Conservation (phyloP, 2,113 vertebrate genomes). For the Sylvicapra grimmia region DNA sequence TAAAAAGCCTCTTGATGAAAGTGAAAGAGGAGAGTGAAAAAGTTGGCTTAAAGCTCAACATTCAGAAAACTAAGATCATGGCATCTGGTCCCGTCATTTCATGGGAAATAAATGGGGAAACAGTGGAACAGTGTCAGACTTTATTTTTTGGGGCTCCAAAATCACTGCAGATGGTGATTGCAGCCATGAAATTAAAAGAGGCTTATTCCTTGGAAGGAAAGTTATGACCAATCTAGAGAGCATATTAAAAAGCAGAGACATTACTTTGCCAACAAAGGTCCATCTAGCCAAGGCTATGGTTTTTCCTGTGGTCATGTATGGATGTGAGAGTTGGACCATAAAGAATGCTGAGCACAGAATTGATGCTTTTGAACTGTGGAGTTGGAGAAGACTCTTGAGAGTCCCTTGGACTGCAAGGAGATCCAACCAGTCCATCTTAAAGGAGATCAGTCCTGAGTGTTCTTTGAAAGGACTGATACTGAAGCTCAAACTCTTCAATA, state of each 20-base stretch:
- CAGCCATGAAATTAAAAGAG: background rate
- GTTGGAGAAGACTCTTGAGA: background rate
- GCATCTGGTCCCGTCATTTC: background rate
- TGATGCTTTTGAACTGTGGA: background rate
- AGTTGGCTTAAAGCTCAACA: background rate
- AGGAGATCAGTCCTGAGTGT: background rate
- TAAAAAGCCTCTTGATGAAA: background rate
- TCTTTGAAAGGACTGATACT: background rate
- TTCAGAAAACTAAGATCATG: background rate
- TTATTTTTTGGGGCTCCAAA: fast-evolving
- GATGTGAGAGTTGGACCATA: background rate
- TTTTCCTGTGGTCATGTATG: background rate
- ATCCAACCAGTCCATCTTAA: background rate
- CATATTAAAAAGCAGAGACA: background rate
- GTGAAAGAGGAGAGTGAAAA: background rate
- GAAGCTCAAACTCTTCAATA: background rate
- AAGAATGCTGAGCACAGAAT: background rate
- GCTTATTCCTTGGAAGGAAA: background rate
- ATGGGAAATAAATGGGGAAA: background rate
- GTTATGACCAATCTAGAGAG: background rate
- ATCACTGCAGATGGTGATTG: background rate
- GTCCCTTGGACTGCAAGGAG: background rate
- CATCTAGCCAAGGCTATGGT: background rate
- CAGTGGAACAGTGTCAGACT: background rate
- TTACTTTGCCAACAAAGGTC: background rate